These are phyloP conservation scores for Perodicticus potto DNA, from an alignment of 2,797 vertebrate species.

Conservation along the genomic window DNA sequence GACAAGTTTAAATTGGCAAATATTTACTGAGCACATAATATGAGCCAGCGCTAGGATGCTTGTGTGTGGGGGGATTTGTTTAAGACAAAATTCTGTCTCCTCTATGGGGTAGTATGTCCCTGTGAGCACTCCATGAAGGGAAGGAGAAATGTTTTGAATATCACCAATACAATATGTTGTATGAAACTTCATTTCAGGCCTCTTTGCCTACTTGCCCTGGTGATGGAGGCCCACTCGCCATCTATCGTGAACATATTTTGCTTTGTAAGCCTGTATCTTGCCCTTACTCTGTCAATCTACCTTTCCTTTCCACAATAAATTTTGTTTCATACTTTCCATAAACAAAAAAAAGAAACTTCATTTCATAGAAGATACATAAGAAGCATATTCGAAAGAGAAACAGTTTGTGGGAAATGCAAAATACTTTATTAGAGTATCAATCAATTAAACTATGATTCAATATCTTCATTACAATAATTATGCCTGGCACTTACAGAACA, in stretches of 20 bases:
- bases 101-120: neutral
- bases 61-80: neutral
- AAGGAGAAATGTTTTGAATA: neutral
- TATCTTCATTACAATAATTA: neutral
- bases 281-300: too few species aligned
- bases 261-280: too few species aligned
- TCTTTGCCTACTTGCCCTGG: too few species aligned
- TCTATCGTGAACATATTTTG: too few species aligned
- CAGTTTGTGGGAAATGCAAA: neutral
- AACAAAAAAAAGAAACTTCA: neutral
- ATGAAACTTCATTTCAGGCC: neutral
- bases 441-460: neutral
- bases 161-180: neutral
- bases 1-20: constrained; percentile 10
- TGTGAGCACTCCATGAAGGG: neutral
- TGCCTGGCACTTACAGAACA: neutral
- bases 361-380: constrained; percentile 27
- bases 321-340: too few species aligned
- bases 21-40: neutral
- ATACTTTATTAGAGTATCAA: neutral
- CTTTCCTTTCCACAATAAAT: too few species aligned
- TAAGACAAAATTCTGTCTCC: neutral
- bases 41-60: neutral
- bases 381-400: constrained; percentile 35
- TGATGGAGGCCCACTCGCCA: too few species aligned